Percentiles rank a stretch among this genome's conserved stretches.
Evolutionary conservation across 37 sponge, comb jelly and placozoan species (phyloP).

Genomic region (Cladorhizidae sp.): DNA sequence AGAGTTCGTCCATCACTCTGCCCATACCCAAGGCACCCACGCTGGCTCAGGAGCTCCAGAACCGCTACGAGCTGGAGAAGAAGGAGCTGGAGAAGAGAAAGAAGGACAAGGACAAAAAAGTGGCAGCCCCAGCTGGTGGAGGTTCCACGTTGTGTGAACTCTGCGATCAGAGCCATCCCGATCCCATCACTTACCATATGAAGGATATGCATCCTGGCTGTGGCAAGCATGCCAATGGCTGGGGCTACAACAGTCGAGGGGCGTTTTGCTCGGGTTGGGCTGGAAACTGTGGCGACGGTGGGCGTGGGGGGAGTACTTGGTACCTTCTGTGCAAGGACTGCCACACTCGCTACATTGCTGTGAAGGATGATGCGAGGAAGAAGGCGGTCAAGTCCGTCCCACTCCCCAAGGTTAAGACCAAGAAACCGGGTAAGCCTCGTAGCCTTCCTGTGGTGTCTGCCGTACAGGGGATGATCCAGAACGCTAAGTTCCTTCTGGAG

Average conservation of each 20-base stretch:
- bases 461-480: constrained; percentile 76
- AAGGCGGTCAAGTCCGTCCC: constrained; percentile 40
- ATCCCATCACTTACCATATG: constrained; percentile 99
- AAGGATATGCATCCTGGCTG: constrained; percentile 90
- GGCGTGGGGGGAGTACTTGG: constrained; percentile 94
- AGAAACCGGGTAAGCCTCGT: constrained; percentile 73
- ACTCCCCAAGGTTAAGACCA: constrained; percentile 48
- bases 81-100: constrained; percentile 65
- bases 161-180: constrained; percentile 82
- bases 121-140: constrained; percentile 25
- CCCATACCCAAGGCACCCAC: constrained; percentile 53
- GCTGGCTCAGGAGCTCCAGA: constrained; percentile 60
- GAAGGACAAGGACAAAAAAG: constrained; percentile 70
- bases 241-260: constrained; percentile 98
- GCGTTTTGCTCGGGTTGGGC: constrained; percentile 96
- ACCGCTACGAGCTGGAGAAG: constrained; percentile 65
- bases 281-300: constrained; percentile 98
- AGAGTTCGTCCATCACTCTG: constrained; percentile 34
- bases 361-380: constrained; percentile 73
- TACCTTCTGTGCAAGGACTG: constrained; percentile 96
- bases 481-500: constrained; percentile 86
- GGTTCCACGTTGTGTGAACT: constrained; percentile 87
- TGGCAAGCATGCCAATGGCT: constrained; percentile 87
- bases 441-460: constrained; percentile 42
- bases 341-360: constrained; percentile 78